Conservation (phyloP, 2,113 vertebrate species). For the Oophaga pumilio region DNA sequence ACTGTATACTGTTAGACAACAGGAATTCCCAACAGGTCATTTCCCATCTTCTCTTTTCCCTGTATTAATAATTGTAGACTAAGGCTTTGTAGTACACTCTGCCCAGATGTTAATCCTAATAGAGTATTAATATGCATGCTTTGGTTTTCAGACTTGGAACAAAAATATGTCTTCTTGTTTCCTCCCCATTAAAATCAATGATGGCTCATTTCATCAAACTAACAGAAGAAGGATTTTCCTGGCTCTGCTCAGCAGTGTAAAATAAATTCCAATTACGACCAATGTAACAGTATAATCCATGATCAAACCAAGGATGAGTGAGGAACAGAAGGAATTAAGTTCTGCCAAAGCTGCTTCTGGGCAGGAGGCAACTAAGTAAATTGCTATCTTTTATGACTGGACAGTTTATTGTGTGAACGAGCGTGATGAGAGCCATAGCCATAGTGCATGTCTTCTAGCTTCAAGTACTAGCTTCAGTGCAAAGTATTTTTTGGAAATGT, state of each 20-base stretch:
- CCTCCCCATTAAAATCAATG: constrained; percentile 11
- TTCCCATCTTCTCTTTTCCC: constrained; percentile 13
- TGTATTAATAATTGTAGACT: neutral
- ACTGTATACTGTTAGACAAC: neutral
- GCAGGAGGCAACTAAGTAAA: constrained; percentile 18
- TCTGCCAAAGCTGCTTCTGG: neutral
- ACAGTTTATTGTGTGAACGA: neutral
- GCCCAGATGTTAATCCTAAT: constrained; percentile 32
- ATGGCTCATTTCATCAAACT: constrained; percentile 37
- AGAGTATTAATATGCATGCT: constrained; percentile 18
- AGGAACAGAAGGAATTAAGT: neutral
- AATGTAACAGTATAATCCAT: neutral
- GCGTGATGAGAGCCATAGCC: neutral
- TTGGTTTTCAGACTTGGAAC: constrained; percentile 14
- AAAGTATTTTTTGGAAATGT: neutral
- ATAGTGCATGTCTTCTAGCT: too few relatives aligned
- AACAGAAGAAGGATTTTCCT: constrained; percentile 34
- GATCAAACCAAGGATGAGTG: constrained; percentile 3
- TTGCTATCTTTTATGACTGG: neutral
- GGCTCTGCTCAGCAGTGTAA: neutral
- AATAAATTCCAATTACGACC: constrained; percentile 20
- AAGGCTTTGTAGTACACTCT: neutral
- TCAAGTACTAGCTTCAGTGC: too few relatives aligned
- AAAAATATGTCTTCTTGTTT: constrained; percentile 22
- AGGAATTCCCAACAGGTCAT: neutral